Base-by-base conservation (phyloP, 2,797 vertebrate genomes). In the Limnodromus scolopaceus region DNA sequence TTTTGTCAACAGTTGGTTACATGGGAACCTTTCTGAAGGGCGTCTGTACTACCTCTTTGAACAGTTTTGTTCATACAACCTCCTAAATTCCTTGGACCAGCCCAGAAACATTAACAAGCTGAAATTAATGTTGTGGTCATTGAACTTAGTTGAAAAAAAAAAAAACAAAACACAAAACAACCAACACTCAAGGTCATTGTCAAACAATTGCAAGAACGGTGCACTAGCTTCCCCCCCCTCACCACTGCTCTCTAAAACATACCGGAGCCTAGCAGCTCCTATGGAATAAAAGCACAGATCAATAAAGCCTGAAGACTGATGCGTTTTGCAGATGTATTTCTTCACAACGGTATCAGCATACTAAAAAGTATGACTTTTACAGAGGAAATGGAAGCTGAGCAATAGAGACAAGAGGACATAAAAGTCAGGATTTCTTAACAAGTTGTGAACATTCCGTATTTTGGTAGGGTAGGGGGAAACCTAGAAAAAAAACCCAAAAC, bases 231-330 rank as follows among this genome's bases (percentile, higher is more conserved):
- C 7, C 6, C 39, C n/a, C 39, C 11, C 8, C n/a, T 53, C 78
- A 38, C 11, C 25, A 11, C 19, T 53, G 28, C 38, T 89, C 49
- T 72, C 85, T 46, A 69, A 92, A 91, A 39, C 23, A 30, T 4
- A 23, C 25, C 2, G 4, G 36, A 82, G 46, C 36, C 36, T 39
- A 54, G 25, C 70, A 81, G 80, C 66, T 93, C n/a, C 34, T 20
- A 45, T 1, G 2, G 39, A 87, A 60, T 71, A 77, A 89, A 60
- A 70, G 23, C 48, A 91, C 16, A 45, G 55, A 91, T 87, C 93
- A 93, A 91, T 84, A 79, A 82, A 89, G 32, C 17, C 48, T 45
- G 60, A 63, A 70, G 43, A 84, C 23, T 82, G 76, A 91, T 63
- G 86, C 13, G 22, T 51, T 95, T 92, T 70, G 38, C 14, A 65